These are phyloP conservation scores for Phymorhynchus buccinoides DNA, from an alignment of 1,140 invertebrate genomes.

Conservation along the genomic window DNA sequence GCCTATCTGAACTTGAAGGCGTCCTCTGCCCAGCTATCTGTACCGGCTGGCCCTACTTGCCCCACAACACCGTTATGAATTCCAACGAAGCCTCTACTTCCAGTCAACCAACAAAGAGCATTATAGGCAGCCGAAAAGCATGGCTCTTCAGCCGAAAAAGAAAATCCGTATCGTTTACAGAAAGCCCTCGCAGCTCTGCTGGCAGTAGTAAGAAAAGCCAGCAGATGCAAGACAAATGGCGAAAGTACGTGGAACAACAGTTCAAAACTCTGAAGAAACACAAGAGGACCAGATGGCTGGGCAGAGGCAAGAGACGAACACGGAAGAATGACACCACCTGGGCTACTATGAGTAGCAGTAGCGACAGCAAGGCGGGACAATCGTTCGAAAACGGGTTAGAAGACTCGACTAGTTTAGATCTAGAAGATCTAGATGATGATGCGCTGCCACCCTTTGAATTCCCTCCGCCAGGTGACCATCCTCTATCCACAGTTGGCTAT, in stretches of 20 bases:
- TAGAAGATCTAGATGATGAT: too few species aligned
- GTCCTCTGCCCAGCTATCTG: slow-evolving; percentile 13
- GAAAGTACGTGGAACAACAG: slow-evolving; percentile 9
- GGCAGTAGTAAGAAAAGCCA: not conserved
- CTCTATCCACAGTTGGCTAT: not conserved
- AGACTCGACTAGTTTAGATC: not conserved
- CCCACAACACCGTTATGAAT: not conserved
- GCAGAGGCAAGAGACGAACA: not conserved
- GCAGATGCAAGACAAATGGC: not conserved
- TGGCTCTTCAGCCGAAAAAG: not conserved
- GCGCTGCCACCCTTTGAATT: not conserved
- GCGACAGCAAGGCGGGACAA: not conserved
- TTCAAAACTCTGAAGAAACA: not conserved
- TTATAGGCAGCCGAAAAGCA: not conserved
- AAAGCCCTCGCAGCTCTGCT: not conserved
- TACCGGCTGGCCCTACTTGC: not conserved
- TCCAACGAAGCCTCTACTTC: not conserved
- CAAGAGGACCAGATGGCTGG: slow-evolving; percentile 11
- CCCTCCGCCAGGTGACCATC: not conserved
- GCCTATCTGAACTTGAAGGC: not conserved
- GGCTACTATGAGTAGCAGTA: not conserved
- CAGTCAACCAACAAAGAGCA: not conserved
- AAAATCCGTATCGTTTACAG: not conserved
- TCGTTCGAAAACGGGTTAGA: not conserved
- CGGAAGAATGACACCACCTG: not conserved